Conservation (phyloP, 2,888 invertebrate species). For the Antheraea assamensis region DNA sequence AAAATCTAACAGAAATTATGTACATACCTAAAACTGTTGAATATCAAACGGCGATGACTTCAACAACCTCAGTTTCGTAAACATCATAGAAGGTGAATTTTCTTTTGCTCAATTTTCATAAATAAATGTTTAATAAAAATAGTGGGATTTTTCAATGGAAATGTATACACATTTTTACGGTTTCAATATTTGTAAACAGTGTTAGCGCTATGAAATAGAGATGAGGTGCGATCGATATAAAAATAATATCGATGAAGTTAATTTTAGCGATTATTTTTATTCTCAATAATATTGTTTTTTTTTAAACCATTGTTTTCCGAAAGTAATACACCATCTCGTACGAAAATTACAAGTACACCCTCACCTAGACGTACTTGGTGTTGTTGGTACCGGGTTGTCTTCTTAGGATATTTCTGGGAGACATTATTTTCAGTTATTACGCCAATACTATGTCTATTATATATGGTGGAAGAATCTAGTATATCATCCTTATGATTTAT, state of each 20-base stretch:
- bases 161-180: slow-evolving; percentile 16
- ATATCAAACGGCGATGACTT: not conserved
- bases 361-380: too few relatives aligned
- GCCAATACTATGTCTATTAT: too few relatives aligned
- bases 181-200: slow-evolving; percentile 12
- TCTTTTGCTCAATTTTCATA: not conserved
- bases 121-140: slow-evolving; percentile 4
- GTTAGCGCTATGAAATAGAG: not conserved
- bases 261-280: not conserved
- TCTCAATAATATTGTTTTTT: too few relatives aligned
- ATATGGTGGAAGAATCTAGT: too few relatives aligned
- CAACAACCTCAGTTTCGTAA: not conserved
- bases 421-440: too few relatives aligned
- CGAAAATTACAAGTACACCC: too few relatives aligned
- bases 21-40: not conserved
- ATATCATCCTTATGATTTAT: too few relatives aligned
- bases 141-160: not conserved
- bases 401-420: too few relatives aligned
- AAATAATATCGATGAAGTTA: not conserved
- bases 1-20: not conserved
- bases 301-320: too few relatives aligned
- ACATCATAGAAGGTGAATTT: not conserved
- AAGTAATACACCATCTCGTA: too few relatives aligned
- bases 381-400: too few relatives aligned
- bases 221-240: not conserved